Conservation (phyloP, 2,797 vertebrate species). For the Petrocephalus schoutedeni region DNA sequence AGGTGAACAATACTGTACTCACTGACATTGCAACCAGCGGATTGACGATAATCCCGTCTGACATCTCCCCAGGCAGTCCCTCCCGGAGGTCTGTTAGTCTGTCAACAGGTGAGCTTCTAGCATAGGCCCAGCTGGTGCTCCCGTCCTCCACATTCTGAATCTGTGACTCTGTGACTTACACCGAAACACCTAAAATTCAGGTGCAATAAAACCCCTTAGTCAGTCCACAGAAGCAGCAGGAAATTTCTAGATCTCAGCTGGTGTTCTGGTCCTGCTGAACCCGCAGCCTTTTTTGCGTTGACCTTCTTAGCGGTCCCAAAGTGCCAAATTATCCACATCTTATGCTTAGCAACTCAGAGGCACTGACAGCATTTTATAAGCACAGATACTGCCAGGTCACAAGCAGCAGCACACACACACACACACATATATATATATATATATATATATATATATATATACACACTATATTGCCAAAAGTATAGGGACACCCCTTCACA, state of each 20-base stretch:
- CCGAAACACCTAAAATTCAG: not conserved
- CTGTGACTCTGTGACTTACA: not conserved
- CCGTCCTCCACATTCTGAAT: not conserved
- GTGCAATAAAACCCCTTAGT: not conserved
- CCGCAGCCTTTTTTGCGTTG: not conserved
- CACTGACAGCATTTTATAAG: not conserved
- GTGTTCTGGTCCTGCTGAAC: not conserved
- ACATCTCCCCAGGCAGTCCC: conserved; percentile 63
- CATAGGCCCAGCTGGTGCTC: not conserved
- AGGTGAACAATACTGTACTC: conserved; percentile 65
- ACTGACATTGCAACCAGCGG: conserved; percentile 50
- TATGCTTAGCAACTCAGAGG: not conserved
- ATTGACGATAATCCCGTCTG: conserved; percentile 50
- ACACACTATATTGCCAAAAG: too few species aligned
- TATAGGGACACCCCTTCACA: too few species aligned
- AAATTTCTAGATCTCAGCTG: not conserved
- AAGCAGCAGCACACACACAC: not conserved
- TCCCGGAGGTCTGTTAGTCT: conserved; percentile 65
- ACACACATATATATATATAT: not conserved
- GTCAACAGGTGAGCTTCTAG: conserved; percentile 57
- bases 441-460: not conserved
- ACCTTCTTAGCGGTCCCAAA: conserved; percentile 7
- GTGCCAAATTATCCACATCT: conserved; percentile 2
- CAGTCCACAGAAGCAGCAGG: conserved; percentile 4
- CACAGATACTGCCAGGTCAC: not conserved